Base-by-base conservation (phyloP, 1,140 invertebrate genomes). In the Tetramorium simillimum region DNA sequence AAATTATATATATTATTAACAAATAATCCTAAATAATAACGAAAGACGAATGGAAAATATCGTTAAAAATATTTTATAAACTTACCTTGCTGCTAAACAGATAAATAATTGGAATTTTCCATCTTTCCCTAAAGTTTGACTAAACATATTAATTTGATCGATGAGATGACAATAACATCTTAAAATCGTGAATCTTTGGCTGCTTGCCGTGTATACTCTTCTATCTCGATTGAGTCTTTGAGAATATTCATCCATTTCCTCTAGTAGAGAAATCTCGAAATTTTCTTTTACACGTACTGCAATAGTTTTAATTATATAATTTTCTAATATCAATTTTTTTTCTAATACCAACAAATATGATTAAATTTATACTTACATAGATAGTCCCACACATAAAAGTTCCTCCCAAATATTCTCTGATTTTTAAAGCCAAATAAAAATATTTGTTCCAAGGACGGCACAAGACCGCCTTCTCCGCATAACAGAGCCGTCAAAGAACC, bases 301-400 rank as follows among this genome's bases (percentile, higher is more conserved):
- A 90, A 92, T 14, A 88, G 56, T 78, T 46, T 21, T 1, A 40
- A 58, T 65, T 56, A 37, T 46, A 80, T 14, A 67, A 0, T 62
- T n/a, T 77, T 77, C 1, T 24, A 85, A 49, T 24, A 37, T 0
- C 10, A 16, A 4, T 49, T n/a, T 33, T 84, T 2, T 84, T 10
- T 33, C 3, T 33, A 33, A 33, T 33, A 33, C 33, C 33, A n/a
- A 28, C 10, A 9, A 60, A n/a, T 14, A 63, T 33, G 1, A 67
- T 78, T 0, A 6, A 24, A 43, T 58, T 40, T 77, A 6, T 37
- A 91, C 93, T 96, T 95, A 99, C 99, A 97, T 93, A 99, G 97
- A 95, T 98, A 99, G 95, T 99, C 99, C 99, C 99, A 99, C 51
- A 99, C 97, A 93, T 99, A 99, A 76, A 99, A 97, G 95, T 99